Base-by-base conservation (phyloP, 2,797 vertebrate species). In the Gymnothorax javanicus region DNA sequence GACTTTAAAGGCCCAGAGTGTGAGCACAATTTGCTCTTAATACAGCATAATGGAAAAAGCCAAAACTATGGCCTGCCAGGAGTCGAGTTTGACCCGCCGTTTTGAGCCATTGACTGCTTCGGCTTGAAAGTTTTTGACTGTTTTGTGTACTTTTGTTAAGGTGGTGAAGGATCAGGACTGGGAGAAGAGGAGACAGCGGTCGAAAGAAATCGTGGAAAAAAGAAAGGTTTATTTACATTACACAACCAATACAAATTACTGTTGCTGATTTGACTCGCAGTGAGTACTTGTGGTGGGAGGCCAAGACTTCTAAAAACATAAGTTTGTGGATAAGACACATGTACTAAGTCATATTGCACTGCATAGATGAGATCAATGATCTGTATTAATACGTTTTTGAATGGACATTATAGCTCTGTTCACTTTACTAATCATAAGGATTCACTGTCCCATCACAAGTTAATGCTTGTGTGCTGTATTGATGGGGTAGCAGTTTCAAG, bases 91-190 rank as follows among this genome's bases (percentile, higher is more conserved):
- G 33, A 43, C 33, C 2, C 1, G 1, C 33, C 2, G 33, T 43
- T 43, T 43, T 43, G 2, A 43, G 33, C 33, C 33, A 1, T 43
- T 43, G 33, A 1, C 33, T 43, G 33, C 2, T 43, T 43, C 2
- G 33, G 33, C 33, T 43, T 43, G 33, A 43, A 1, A 43, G 33
- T 43, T 43, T 43, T 43, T 43, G 33, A 43, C 33, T 43, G 33
- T 43, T 43, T 43, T 43, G 1, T 43, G 33, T 2, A 43, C 56
- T 88, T 58, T 67, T 86, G 13, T 27, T 83, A 90, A 98, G 97
- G 94, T 96, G 73, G 92, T 97, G 89, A 98, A 98, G 92, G 94
- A 92, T 86, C 96, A 96, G 88, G 96, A 91, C 8, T 96, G 95
- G 97, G 93, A 94, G 85, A 94, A 94, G 84, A 95, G 94, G 89